phyloP scores from a whole-genome alignment of 2,113 vertebrate genomes.

The Myocastor coypus region DNA sequence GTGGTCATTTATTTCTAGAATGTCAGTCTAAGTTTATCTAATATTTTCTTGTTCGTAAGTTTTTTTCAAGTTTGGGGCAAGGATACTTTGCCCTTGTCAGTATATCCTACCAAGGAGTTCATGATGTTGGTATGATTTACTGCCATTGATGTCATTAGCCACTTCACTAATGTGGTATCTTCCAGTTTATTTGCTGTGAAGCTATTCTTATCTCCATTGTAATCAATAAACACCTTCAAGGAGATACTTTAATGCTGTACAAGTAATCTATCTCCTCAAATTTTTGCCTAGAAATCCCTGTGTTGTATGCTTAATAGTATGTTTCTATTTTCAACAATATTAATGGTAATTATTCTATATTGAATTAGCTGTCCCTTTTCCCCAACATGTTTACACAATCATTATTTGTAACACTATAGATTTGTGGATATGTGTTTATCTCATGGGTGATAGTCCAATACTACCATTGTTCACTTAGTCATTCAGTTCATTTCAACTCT shows the following conservation, averaged over 20 bases:
- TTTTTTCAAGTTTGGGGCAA: not conserved
- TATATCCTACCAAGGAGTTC: not conserved
- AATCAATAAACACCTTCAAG: not conserved
- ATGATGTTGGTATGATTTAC: not conserved
- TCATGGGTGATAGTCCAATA: not conserved
- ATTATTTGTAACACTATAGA: not conserved
- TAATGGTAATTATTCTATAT: not conserved
- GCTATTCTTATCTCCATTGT: not conserved
- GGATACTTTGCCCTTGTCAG: not conserved
- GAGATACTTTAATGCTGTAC: not conserved
- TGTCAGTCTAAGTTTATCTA: not conserved
- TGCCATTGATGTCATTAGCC: not conserved
- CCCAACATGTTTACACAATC: not conserved
- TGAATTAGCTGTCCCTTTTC: not conserved
- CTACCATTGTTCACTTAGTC: not conserved
- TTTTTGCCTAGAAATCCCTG: not conserved
- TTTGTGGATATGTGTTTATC: not conserved
- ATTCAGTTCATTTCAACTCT: not conserved
- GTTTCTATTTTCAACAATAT: not conserved
- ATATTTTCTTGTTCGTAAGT: not conserved
- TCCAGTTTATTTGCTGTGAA: not conserved
- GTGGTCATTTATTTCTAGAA: not conserved
- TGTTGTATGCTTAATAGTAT: not conserved
- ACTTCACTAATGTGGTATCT: not conserved
- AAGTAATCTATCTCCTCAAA: not conserved